Percentiles rank a stretch among this genome's conserved stretches.
These are phyloP conservation scores for Chionodraco myersi DNA, from an alignment of 2,113 vertebrate genomes.

Conservation along the genomic window DNA sequence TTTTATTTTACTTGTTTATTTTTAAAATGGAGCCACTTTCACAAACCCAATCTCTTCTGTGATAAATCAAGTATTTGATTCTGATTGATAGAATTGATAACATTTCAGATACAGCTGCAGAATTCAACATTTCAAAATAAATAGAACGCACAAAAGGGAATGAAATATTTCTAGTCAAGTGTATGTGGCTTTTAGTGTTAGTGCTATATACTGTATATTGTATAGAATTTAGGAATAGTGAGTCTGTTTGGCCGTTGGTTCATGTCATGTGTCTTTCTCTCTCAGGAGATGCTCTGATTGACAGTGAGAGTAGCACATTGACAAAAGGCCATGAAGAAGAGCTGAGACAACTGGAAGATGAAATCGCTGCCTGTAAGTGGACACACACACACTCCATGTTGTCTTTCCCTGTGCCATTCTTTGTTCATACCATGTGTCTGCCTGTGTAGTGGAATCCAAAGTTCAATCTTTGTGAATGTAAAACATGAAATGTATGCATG, in stretches of 20 bases:
- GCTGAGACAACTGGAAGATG: constrained; percentile 89
- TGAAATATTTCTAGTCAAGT: too few species aligned
- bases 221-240: too few species aligned
- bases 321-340: constrained; percentile 90
- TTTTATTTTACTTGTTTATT: too few species aligned
- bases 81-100: too few species aligned
- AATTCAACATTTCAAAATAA: too few species aligned
- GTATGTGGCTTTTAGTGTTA: too few species aligned
- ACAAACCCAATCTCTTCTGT: too few species aligned
- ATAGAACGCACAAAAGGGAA: too few species aligned
- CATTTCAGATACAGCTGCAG: too few species aligned
- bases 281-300: constrained; percentile 72
- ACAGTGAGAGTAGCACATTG: constrained; percentile 81
- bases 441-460: background rate
- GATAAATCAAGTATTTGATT: too few species aligned
- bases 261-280: constrained; percentile 23
- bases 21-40: too few species aligned
- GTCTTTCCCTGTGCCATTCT: background rate
- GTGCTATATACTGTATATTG: too few species aligned
- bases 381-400: background rate
- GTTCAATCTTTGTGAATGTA: background rate
- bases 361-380: constrained; percentile 89
- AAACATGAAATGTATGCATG: background rate
- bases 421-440: background rate
- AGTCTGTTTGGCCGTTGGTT: background rate